Base-by-base conservation (phyloP, 2,113 vertebrate species). In the Pseudolaguvia tuberculata region DNA sequence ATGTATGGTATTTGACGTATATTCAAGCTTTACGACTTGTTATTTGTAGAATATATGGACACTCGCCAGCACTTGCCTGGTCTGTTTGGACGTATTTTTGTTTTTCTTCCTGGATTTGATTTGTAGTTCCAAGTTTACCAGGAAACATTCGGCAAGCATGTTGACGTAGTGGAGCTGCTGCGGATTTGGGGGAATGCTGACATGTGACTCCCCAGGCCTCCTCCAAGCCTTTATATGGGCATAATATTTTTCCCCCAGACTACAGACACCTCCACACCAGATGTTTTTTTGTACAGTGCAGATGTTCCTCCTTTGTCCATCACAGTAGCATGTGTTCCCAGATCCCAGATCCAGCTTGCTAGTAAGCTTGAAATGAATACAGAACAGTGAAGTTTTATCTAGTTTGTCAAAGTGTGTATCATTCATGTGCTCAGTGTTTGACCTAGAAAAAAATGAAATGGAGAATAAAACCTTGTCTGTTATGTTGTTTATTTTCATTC, bases 281-380 rank as follows among this genome's bases (percentile, higher is more conserved):
- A 83, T 81, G 77, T 73, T 76, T 79, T 81, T 81, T 69, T 77
- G 70, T 74, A 69, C 59, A 66, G 48, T 72, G 66, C 81, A 79
- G 79, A 76, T 81, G 79, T 77, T 76, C 52, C 13, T 48, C 31
- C 31, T 79, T 77, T 52, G 75, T 75, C 71, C 51, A 59, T n/a
- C 39, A 55, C 47, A 80, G 76, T 55, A 80, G 73, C 63, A 70
- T 29, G 35, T 69, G 53, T 77, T 76, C n/a, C 21, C 27, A 76
- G 39, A 68, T 68, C 53, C 8, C 39, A 42, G 39, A 27, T 50
- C 23, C 63, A 50, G 23, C 14, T 45, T 56, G 31, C 59, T 15
- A 27, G 52, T 70, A 69, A 75, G n/a, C 58, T 50, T 25, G 55
- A 53, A 52, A 68, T 62, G 29, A 68, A 58, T 63, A 67, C 58